Evolutionary conservation across 2,888 invertebrate genomes (phyloP), one percentile per base, ranked within the genome.

Genomic region (Chrysolina oricalcia): DNA sequence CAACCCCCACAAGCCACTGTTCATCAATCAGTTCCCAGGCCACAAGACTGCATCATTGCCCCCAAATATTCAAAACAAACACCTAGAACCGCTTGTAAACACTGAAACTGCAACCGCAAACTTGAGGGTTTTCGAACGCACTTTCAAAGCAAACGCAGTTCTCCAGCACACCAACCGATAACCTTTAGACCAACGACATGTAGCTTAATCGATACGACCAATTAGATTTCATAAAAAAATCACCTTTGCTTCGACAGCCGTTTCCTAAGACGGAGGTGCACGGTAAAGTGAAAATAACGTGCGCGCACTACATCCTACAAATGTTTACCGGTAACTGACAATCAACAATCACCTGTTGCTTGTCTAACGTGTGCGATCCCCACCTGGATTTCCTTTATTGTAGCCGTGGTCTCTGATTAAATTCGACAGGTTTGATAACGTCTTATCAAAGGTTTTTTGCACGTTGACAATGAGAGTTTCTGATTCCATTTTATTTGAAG

Each of bases 341-440:
- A 82, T 84, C 83, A 85, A 82, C 85, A 82, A 82, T 85, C 84
- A 85, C 85, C 84, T 85, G 85, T 84, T 82, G 83, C 83, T 79
- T 78, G 76, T 77, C 70, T 76, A 79, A 81, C 78, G 78, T 81
- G 78, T 79, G 75, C 78, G 48, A 43, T 77, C 80, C 80, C 80
- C 78, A 78, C 78, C 77, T 72, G 72, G 75, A 74, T 76, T 75
- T 77, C 73, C 21, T 53, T 41, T 35, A 41, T 53, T 68, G 46
- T 53, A 53, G 56, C 19, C 53, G 50, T 40, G 53, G 13, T 19
- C 27, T 68, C 46, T 13, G 53, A 59, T 59, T 27, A 59, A 35
- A 59, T n/a, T 59, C 35, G 59, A 9, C 10, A n/a, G 59, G 27
- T 23, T 35, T 27, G 59, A 59, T 59, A 59, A 59, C 27, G 59